Percentiles rank a stretch among this genome's conserved stretches.
Evolutionary conservation across 2,113 vertebrate species (phyloP).

Genomic region (Ranitomeya variabilis): DNA sequence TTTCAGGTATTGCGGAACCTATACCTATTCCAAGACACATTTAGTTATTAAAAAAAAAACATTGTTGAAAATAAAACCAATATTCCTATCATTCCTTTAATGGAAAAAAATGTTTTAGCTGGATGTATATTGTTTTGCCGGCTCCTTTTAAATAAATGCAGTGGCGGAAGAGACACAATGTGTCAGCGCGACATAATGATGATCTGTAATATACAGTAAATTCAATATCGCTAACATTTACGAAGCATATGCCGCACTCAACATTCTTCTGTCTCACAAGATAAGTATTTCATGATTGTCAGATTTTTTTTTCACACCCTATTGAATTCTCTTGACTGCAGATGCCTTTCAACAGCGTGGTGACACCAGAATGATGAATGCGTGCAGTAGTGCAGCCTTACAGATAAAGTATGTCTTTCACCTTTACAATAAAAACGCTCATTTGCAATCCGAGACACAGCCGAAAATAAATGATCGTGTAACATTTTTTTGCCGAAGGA

Average conservation of each 20-base stretch:
- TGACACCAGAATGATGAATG: constrained; percentile 40
- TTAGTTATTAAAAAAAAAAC: too few species aligned
- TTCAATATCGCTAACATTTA: constrained; percentile 9
- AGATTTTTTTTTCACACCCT: constrained; percentile 17
- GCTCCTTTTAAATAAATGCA: neutral
- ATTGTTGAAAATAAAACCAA: too few species aligned
- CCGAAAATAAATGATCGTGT: constrained; percentile 38
- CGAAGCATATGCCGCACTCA: neutral
- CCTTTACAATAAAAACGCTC: constrained; percentile 32
- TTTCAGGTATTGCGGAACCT: too few species aligned
- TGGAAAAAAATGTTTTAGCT: neutral
- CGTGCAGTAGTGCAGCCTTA: neutral
- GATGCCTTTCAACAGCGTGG: constrained; percentile 12
- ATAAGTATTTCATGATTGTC: constrained; percentile 35
- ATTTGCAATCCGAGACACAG: constrained; percentile 30
- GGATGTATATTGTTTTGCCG: neutral
- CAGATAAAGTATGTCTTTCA: constrained; percentile 32
- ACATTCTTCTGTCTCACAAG: constrained; percentile 7
- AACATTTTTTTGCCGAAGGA: constrained; percentile 17
- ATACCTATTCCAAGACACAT: too few species aligned
- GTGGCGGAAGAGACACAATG: neutral
- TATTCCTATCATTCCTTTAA: neutral
- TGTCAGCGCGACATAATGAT: neutral
- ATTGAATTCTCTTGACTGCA: constrained; percentile 20
- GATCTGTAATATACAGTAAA: neutral